These are phyloP conservation scores for Dryadula phaetusa DNA, from an alignment of 2,888 invertebrate species.

Conservation along the genomic window DNA sequence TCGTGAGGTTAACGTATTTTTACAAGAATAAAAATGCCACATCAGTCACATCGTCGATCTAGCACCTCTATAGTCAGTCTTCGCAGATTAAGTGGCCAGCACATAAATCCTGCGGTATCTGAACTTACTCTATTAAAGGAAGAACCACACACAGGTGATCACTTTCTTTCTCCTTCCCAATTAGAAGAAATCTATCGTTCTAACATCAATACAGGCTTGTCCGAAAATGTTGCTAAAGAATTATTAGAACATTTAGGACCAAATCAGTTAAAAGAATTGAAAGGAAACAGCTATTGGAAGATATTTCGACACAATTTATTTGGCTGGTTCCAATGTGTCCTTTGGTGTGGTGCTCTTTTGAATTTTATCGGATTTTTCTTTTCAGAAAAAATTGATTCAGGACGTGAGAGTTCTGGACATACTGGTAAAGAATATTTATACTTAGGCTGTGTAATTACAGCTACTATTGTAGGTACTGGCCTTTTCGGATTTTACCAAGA, in stretches of 20 bases:
- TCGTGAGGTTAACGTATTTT: not conserved
- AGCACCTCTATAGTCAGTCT: conserved; percentile 54
- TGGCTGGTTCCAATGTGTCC: conserved; percentile 88
- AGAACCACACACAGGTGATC: conserved; percentile 72
- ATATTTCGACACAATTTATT: conserved; percentile 87
- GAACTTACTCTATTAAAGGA: conserved; percentile 67
- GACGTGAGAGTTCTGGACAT: conserved; percentile 53
- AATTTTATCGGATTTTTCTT: conserved; percentile 85
- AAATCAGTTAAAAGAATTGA: conserved; percentile 85
- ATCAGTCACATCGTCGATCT: conserved; percentile 52
- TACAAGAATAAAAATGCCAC: conserved; percentile 52
- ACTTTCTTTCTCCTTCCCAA: conserved; percentile 72
- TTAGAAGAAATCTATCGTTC: conserved; percentile 75
- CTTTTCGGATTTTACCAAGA: conserved; percentile 85
- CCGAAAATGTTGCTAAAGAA: conserved; percentile 78
- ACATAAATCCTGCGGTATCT: conserved; percentile 48
- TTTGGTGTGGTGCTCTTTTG: conserved; percentile 87
- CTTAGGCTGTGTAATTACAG: conserved; percentile 68
- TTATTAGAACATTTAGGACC: conserved; percentile 83
- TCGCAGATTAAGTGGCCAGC: conserved; percentile 53
- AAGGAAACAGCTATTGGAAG: conserved; percentile 85
- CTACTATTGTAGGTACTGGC: conserved; percentile 77
- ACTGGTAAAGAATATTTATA: conserved; percentile 71
- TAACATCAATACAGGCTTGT: conserved; percentile 79
- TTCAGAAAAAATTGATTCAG: conserved; percentile 49